Conservation (phyloP, 2,888 invertebrate genomes). For the Hedya salicella region DNA sequence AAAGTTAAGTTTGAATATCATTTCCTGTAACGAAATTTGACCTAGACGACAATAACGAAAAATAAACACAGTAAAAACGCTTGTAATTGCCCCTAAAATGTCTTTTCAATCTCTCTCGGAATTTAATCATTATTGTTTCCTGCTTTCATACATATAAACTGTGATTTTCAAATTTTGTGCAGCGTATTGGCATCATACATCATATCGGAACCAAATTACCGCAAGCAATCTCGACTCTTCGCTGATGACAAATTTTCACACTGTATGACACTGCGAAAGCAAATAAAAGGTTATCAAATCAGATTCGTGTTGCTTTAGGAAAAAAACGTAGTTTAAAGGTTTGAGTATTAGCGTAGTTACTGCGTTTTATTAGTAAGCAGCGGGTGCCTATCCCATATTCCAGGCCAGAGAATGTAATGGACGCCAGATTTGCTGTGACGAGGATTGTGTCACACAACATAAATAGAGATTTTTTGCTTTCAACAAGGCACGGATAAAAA, state of each 20-base stretch:
- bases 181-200: not conserved
- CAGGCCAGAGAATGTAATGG: constrained; percentile 3
- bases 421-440: constrained; percentile 13
- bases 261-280: not conserved
- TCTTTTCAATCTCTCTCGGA: too few relatives aligned
- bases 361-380: not conserved
- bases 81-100: too few relatives aligned
- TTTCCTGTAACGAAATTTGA: too few relatives aligned
- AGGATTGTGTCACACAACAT: constrained; percentile 33
- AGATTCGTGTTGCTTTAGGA: not conserved
- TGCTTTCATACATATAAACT: too few relatives aligned
- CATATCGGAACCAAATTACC: constrained; percentile 14
- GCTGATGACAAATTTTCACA: constrained; percentile 1
- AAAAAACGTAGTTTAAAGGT: not conserved
- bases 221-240: not conserved
- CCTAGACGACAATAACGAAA: too few relatives aligned
- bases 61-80: too few relatives aligned
- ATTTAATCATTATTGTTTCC: too few relatives aligned
- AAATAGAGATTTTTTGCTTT: constrained; percentile 46
- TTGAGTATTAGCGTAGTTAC: not conserved
- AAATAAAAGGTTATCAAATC: not conserved
- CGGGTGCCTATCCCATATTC: not conserved
- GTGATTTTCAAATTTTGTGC: not conserved
- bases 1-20: too few relatives aligned
- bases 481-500: constrained; percentile 50